Base-by-base conservation (phyloP, 2,113 vertebrate species). In the Eidolon helvum region DNA sequence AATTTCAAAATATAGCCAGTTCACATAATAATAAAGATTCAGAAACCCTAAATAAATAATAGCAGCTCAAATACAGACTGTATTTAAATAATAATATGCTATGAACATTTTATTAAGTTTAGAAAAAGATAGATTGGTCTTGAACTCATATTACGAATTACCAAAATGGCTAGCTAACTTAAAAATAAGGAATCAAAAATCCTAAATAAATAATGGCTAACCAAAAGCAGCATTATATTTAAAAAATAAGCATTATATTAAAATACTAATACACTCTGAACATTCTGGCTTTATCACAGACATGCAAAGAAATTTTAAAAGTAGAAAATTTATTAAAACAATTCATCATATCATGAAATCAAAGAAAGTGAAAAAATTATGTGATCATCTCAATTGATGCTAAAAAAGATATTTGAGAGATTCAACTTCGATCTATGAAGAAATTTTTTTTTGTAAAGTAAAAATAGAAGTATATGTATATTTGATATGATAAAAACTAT, bases 71-170 rank as follows among this genome's bases (percentile, higher is more conserved):
- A 92, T 71, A 71, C 19, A 95, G 26, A 69, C 38, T 63, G 8
- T 85, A 85, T 63, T 95, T 87, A 91, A 89, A 93, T 78, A 87
- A 95, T 82, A 83, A 63, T 74, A 88, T 74, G 26, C 26, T 69
- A 63, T 96, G 78, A 95, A 92, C 74, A 91, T 97, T 97, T 93
- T 95, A 66, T 86, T 96, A 92, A 80, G 53, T 82, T 90, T 94
- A 89, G 71, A 80, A 91, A 96, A 94, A 92, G 78, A 80, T 85
- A 35, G 50, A 94, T 82, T 92, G 87, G 91, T 71, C 45, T 35
- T 15, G 59, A 85, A 22, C 77, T 82, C 92, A 94, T 92, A 86
- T 92, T 86, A 69, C 92, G 85, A 92, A 90, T 90, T 68, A 26
- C 18, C 65, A 69, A 94, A 90, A 40, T 82, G 80, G 26, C 48